These are phyloP conservation scores for Eucidaris tribuloides DNA, from an alignment of 35 echinoderm and acorn worm species.

Conservation along the genomic window DNA sequence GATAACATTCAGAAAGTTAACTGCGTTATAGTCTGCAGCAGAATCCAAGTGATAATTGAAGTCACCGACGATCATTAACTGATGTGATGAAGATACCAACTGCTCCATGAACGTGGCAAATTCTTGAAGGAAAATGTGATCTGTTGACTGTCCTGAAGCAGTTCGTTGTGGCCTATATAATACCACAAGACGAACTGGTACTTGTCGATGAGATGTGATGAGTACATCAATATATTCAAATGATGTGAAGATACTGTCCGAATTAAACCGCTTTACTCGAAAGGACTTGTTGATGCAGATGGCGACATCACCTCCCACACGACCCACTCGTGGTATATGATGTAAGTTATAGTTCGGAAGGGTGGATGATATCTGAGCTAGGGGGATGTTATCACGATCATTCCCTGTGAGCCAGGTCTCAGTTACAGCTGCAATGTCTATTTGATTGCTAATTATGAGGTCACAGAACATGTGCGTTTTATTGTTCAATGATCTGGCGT, in stretches of 20 bases:
- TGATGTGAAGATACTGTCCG: background rate
- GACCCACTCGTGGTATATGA: conserved; percentile 27
- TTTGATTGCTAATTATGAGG: conserved; percentile 11
- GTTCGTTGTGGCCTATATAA: background rate
- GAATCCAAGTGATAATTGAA: too few relatives aligned
- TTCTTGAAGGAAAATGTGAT: background rate
- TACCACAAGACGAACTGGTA: background rate
- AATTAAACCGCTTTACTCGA: background rate
- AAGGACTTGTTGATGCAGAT: background rate
- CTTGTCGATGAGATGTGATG: background rate
- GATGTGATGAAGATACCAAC: too few relatives aligned
- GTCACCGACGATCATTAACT: too few relatives aligned
- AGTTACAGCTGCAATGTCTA: conserved; percentile 51
- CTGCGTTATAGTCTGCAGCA: too few relatives aligned
- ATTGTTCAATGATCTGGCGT: conserved; percentile 50
- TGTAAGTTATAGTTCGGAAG: conserved; percentile 30
- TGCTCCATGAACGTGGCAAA: background rate
- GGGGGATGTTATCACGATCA: conserved; percentile 42
- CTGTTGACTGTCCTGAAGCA: background rate
- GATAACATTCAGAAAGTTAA: too few relatives aligned
- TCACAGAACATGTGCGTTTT: conserved; percentile 43
- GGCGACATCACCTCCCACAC: conserved; percentile 24
- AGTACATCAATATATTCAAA: conserved; percentile 20
- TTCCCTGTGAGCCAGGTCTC: conserved; percentile 67
- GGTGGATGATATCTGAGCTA: conserved; percentile 50